A percentile compares a stretch with the other conserved stretches of the same genome.
Evolutionary conservation across 2,888 invertebrate species (phyloP).

Genomic region (Eudemis profundana): DNA sequence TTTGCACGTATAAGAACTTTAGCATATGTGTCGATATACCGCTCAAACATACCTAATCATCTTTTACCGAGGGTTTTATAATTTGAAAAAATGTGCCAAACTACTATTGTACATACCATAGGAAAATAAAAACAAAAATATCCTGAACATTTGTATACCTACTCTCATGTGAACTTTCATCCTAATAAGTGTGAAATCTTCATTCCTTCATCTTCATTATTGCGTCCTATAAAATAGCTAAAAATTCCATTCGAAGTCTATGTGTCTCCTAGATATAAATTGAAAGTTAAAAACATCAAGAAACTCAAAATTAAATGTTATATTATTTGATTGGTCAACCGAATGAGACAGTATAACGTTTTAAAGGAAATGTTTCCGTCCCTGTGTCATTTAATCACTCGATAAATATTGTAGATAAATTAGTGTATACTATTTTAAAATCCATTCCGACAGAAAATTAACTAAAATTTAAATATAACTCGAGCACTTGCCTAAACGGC

Average conservation of each 20-base stretch:
- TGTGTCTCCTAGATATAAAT: constrained; percentile 27
- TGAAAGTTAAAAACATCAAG: constrained; percentile 19
- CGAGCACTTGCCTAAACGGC: background rate
- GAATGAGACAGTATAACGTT: constrained; percentile 48
- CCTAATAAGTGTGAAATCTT: background rate
- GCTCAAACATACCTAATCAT: constrained; percentile 22
- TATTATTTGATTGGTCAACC: constrained; percentile 31
- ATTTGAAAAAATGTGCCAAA: background rate
- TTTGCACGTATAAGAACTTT: too few species aligned
- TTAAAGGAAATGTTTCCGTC: constrained; percentile 81
- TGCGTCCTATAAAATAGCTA: constrained; percentile 17
- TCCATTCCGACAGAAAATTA: constrained; percentile 53
- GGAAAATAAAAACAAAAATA: too few species aligned
- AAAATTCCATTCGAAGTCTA: constrained; percentile 20
- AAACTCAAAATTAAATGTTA: constrained; percentile 20
- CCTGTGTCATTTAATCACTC: constrained; percentile 80
- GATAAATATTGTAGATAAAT: constrained; percentile 67
- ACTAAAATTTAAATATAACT: constrained; percentile 50
- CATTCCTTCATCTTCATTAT: constrained; percentile 3
- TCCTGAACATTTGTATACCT: too few species aligned
- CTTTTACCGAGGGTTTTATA: constrained; percentile 22
- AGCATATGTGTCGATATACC: background rate
- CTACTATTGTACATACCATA: too few species aligned
- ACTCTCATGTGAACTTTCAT: background rate
- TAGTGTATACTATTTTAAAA: constrained; percentile 58